Evolutionary conservation across 2,113 vertebrate genomes (phyloP), one percentile per base, ranked within the genome.

Genomic region (Synodontis membranacea): DNA sequence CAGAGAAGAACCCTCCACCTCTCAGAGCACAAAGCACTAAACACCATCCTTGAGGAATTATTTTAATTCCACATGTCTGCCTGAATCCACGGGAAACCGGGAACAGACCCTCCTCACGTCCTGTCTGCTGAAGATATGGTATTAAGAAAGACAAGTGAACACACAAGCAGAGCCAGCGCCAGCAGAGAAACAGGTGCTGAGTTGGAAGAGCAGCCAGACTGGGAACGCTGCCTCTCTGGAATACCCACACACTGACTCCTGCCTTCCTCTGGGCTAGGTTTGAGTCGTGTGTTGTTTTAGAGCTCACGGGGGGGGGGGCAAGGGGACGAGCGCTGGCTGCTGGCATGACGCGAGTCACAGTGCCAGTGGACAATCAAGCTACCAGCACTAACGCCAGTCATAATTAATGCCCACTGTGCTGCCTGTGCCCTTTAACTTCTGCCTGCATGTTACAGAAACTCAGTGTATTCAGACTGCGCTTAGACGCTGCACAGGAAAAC

Each of bases 301-400:
- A 85, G 66, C 82, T 64, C 76, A 58, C 56, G 66, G 48, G 58
- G 84, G 84, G 86, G 50, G 84, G 90, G 88, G 86, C 86, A 85
- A 85, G 83, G 85, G 89, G 83, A 87, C 87, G 89, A 91, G 88
- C 80, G 90, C 85, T 93, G 92, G 92, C 91, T 91, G 93, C 91
- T 89, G 89, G 84, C 11, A 89, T 23, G 39, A 88, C 88, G 79
- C 86, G 70, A 92, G 93, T 93, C 91, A 39, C 5, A 0, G 91
- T 89, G 90, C 62, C 86, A 86, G 87, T 75, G 83, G 91, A 89
- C 91, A 90, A 92, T 89, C 46, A 90, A 89, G 58, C 48, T 37
- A 54, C 76, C 54, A 23, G 17, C 48, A 79, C 31, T 79, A 52
- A 79, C 34, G 75, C 75, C 75, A 52, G 75, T 79, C 48, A 54